Conservation (phyloP, 2,113 vertebrate species). For the Dromas ardeola region DNA sequence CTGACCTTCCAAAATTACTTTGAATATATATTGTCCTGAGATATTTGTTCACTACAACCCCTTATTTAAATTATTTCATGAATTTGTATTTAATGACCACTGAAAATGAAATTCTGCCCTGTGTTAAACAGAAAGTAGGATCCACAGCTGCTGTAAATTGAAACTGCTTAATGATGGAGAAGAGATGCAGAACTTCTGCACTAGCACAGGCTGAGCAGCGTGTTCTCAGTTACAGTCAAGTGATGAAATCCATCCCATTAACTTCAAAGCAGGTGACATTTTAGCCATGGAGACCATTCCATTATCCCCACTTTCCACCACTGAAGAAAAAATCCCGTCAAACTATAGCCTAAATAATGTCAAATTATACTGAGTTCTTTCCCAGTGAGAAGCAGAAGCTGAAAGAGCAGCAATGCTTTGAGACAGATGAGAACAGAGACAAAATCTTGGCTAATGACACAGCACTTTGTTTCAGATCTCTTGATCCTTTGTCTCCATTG, state of each 20-base stretch:
- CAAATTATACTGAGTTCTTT: not conserved
- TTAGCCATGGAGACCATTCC: not conserved
- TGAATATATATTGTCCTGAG: not conserved
- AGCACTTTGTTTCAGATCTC: not conserved
- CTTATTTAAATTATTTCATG: not conserved
- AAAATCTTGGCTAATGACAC: not conserved
- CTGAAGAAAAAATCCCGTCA: not conserved
- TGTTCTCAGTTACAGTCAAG: not conserved
- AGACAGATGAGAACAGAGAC: not conserved
- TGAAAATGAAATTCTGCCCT: not conserved
- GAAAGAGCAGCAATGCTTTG: not conserved
- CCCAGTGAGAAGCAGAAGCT: not conserved
- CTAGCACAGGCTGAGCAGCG: not conserved
- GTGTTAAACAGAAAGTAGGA: not conserved
- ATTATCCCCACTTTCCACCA: not conserved
- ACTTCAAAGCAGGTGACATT: not conserved
- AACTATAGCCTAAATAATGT: not conserved
- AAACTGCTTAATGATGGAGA: not conserved
- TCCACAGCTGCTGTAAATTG: not conserved
- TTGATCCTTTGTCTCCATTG: not conserved
- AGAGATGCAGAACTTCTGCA: not conserved
- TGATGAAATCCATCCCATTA: not conserved
- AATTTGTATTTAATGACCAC: not conserved
- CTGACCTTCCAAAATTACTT: not conserved
- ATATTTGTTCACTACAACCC: not conserved